These are phyloP conservation scores for Grammomys dolichurus DNA, from an alignment of 2,113 vertebrate genomes.

Conservation along the genomic window DNA sequence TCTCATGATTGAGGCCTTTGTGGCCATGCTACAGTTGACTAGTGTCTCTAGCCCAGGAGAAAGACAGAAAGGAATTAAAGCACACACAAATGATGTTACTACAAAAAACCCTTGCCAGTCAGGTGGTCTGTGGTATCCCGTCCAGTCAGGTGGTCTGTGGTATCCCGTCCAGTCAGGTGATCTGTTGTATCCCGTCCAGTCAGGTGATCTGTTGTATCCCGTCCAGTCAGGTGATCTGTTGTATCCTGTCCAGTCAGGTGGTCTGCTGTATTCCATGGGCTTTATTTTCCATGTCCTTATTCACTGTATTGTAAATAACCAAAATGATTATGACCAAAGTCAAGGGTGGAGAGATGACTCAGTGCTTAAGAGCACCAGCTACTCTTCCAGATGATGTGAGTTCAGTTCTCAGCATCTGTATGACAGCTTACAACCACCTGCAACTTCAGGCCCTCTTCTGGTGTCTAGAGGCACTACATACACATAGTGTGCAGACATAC, in stretches of 20 bases:
- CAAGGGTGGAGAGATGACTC: background rate
- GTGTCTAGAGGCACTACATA: background rate
- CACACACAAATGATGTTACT: conserved; percentile 31
- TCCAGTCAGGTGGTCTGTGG: no score
- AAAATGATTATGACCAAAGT: background rate
- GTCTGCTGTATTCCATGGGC: background rate
- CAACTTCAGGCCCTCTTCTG: background rate
- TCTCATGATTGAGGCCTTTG: conserved; percentile 32
- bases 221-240: no score
- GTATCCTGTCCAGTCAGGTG: background rate
- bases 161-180: no score
- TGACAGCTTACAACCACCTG: background rate
- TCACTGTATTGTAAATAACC: background rate
- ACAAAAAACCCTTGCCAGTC: background rate
- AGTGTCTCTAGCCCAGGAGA: background rate
- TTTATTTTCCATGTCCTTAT: conserved; percentile 42
- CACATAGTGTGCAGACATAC: background rate
- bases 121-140: no score
- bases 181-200: no score
- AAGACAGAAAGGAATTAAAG: conserved; percentile 42
- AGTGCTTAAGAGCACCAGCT: background rate
- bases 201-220: background rate
- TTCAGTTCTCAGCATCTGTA: background rate
- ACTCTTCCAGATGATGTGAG: background rate
- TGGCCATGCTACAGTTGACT: background rate